Percentiles rank a stretch among this genome's conserved stretches.
phyloP scores from a whole-genome alignment of 2,797 vertebrate species.

The Micropoecilia bifurca region DNA sequence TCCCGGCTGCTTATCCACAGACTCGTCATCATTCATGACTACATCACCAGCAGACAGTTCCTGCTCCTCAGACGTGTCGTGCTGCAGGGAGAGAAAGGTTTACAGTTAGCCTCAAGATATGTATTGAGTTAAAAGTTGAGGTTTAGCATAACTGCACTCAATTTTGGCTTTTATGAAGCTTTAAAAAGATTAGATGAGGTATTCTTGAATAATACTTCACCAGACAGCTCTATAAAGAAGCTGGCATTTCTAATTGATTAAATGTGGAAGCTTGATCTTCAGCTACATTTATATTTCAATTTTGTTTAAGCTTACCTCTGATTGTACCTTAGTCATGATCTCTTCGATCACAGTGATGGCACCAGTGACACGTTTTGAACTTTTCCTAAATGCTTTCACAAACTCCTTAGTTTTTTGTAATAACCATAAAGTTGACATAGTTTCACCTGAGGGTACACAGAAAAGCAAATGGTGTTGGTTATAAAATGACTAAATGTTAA shows the following conservation, averaged over 20 bases:
- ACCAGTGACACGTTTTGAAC: constrained; percentile 53
- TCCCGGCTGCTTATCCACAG: constrained; percentile 46
- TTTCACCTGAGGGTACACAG: constrained; percentile 56
- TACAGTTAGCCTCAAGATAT: not conserved
- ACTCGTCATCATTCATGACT: constrained; percentile 68
- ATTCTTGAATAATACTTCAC: not conserved
- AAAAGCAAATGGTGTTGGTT: not conserved
- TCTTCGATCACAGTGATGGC: constrained; percentile 61
- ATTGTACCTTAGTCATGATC: constrained; percentile 53
- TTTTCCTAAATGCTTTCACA: constrained; percentile 62
- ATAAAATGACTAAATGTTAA: constrained; percentile 5
- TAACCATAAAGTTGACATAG: constrained; percentile 23
- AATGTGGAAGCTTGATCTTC: not conserved
- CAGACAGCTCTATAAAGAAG: not conserved
- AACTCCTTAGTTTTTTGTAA: constrained; percentile 66
- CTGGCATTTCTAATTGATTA: not conserved
- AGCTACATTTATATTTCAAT: not conserved
- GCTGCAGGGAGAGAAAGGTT: constrained; percentile 1
- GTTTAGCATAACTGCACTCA: not conserved
- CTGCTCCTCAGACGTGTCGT: constrained; percentile 12
- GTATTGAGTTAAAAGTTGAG: not conserved
- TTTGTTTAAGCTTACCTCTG: constrained; percentile 58
- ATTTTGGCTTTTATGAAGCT: not conserved
- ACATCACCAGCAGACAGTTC: constrained; percentile 62
- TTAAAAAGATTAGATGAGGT: not conserved